These are phyloP conservation scores for Hemithea aestivaria DNA, from an alignment of 2,888 invertebrate species.

Conservation along the genomic window DNA sequence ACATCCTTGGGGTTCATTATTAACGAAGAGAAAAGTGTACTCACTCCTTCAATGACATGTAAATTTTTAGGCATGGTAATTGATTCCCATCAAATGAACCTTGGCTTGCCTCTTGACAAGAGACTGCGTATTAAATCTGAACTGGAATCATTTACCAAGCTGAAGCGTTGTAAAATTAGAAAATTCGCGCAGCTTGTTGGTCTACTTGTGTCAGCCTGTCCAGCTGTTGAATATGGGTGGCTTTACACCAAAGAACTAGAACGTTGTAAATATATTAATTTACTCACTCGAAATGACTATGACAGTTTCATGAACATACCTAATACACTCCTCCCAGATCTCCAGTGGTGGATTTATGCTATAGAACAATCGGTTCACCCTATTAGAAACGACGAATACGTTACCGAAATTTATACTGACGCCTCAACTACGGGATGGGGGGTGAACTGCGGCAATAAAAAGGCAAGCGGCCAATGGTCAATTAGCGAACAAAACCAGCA, in stretches of 20 bases:
- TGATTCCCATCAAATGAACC: not conserved
- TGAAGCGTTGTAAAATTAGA: not conserved
- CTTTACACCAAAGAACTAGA: slow-evolving; percentile 6
- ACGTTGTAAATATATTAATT: not conserved
- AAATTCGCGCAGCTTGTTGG: not conserved
- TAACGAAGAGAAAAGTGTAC: not conserved
- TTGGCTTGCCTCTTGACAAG: not conserved
- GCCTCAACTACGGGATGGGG: slow-evolving; percentile 3
- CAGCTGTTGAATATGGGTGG: slow-evolving; percentile 10
- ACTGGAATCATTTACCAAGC: not conserved
- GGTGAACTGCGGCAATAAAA: not conserved
- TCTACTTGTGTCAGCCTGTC: not conserved
- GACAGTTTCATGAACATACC: not conserved
- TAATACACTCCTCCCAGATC: not conserved
- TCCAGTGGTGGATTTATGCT: not conserved
- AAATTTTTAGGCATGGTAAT: not conserved
- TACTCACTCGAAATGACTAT: not conserved
- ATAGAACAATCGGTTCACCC: slow-evolving; percentile 2
- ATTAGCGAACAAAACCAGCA: not conserved
- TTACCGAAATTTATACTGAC: slow-evolving; percentile 1
- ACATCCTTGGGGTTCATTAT: not conserved
- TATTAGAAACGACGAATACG: slow-evolving; percentile 1
- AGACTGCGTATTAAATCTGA: not conserved
- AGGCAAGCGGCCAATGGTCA: not conserved
- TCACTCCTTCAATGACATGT: not conserved